phyloP scores from a whole-genome alignment of 2,113 vertebrate genomes.

The Gambusia holbrooki region DNA sequence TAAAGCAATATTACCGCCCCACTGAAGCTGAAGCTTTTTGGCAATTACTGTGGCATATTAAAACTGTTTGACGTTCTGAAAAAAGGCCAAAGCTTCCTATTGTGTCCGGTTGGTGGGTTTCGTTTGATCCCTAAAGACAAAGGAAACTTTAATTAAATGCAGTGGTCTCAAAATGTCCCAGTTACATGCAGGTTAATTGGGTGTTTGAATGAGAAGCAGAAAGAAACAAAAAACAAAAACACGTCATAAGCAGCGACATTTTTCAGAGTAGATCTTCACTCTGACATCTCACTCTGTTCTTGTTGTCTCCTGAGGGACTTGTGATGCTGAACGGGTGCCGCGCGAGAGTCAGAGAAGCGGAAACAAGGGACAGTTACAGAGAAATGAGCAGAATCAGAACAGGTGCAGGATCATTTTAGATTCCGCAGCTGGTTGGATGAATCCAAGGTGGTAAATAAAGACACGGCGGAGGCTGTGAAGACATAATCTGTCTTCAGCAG shows the following conservation, averaged over 20 bases:
- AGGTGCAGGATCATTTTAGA: not conserved
- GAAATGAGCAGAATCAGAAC: not conserved
- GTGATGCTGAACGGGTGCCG: not conserved
- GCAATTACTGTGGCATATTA: not conserved
- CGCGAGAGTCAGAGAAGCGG: not conserved
- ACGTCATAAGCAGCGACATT: not conserved
- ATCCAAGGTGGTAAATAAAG: not conserved
- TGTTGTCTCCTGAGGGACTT: conserved; percentile 2
- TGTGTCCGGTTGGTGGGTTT: not conserved
- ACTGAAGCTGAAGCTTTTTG: not conserved
- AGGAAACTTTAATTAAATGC: not conserved
- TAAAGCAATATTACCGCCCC: too few relatives aligned
- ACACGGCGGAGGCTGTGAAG: not conserved
- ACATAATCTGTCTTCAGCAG: not conserved
- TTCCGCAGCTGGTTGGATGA: not conserved
- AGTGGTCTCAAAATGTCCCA: not conserved
- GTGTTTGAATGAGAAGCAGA: not conserved
- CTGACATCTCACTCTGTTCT: not conserved
- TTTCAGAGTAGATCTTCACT: not conserved
- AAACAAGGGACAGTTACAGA: not conserved
- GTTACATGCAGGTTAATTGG: not conserved
- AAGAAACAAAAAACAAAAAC: not conserved
- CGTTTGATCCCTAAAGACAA: not conserved
- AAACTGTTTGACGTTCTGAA: not conserved
- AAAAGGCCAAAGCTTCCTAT: not conserved